Evolutionary conservation across 1,140 invertebrate genomes (phyloP).

Genomic region (Hyphantria cunea): DNA sequence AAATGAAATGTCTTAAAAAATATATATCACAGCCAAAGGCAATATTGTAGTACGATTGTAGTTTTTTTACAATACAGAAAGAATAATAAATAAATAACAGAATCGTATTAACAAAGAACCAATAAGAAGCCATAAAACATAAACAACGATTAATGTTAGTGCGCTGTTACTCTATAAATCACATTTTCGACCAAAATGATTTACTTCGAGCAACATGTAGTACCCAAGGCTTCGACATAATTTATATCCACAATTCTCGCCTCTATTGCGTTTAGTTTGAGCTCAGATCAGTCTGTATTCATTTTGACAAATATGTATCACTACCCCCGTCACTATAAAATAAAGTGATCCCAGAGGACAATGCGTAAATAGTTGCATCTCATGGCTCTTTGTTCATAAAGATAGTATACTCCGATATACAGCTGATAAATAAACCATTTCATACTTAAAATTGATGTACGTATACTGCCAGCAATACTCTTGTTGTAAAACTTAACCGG

Average conservation of each 20-base stretch:
- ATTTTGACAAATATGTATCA: conserved; percentile 16
- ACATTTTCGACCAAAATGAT: conserved; percentile 22
- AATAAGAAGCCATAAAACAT: conserved; percentile 4
- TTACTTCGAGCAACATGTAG: conserved; percentile 13
- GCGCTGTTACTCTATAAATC: conserved; percentile 16
- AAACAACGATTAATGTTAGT: conserved; percentile 18
- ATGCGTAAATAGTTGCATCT: conserved; percentile 23
- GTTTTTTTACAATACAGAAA: too few relatives aligned
- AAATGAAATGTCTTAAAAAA: too few relatives aligned
- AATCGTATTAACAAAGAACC: too few relatives aligned
- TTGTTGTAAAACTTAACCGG: not conserved
- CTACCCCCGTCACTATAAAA: conserved; percentile 9
- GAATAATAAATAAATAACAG: too few relatives aligned
- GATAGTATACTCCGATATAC: conserved; percentile 37
- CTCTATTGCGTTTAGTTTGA: conserved; percentile 7
- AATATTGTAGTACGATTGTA: too few relatives aligned
- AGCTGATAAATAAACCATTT: conserved; percentile 40
- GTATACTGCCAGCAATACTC: conserved; percentile 20
- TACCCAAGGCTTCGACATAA: conserved; percentile 6
- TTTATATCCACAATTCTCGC: conserved; percentile 4
- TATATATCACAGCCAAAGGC: too few relatives aligned
- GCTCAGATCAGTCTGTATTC: conserved; percentile 14
- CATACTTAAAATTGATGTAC: conserved; percentile 44
- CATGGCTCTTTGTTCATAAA: conserved; percentile 31
- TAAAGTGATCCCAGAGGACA: conserved; percentile 16